A percentile compares a stretch with the other conserved stretches of the same genome.
Conservation (phyloP, 2,113 vertebrate species). For the Colaptes auratus region DNA sequence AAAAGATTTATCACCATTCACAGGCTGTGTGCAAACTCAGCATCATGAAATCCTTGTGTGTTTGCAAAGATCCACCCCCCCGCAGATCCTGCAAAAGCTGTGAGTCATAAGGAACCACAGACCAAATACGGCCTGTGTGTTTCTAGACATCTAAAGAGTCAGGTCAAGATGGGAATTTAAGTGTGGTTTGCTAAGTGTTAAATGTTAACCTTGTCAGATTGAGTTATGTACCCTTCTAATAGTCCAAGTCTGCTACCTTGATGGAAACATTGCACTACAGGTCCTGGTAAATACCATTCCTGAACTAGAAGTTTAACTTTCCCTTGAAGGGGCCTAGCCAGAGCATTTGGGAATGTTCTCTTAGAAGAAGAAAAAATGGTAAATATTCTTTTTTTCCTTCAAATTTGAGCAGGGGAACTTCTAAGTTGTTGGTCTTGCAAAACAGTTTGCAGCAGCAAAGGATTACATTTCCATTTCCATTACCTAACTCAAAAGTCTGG, state of each 20-base stretch:
- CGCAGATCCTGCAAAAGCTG: background rate
- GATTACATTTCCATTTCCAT: constrained; percentile 72
- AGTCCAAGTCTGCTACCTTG: constrained; percentile 6
- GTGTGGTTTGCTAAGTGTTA: background rate
- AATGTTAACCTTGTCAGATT: constrained; percentile 2
- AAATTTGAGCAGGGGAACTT: constrained; percentile 27
- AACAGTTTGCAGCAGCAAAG: constrained; percentile 36
- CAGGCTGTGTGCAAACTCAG: background rate
- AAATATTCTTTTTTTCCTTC: background rate
- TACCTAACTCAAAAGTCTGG: constrained; percentile 65
- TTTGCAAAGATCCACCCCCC: background rate
- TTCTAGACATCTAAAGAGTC: background rate
- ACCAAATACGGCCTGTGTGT: background rate
- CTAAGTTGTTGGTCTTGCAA: background rate
- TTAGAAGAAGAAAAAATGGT: background rate
- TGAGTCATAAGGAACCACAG: background rate
- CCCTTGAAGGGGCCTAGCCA: background rate
- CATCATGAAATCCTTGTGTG: background rate
- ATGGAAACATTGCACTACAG: background rate
- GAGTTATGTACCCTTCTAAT: background rate
- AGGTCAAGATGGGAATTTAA: background rate
- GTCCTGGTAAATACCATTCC: background rate
- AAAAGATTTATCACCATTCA: background rate
- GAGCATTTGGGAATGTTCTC: background rate
- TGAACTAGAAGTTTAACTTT: background rate